Evolutionary conservation across 2,888 invertebrate genomes (phyloP), one percentile per base, ranked within the genome.

Genomic region (Drosophila glabriapex): DNA sequence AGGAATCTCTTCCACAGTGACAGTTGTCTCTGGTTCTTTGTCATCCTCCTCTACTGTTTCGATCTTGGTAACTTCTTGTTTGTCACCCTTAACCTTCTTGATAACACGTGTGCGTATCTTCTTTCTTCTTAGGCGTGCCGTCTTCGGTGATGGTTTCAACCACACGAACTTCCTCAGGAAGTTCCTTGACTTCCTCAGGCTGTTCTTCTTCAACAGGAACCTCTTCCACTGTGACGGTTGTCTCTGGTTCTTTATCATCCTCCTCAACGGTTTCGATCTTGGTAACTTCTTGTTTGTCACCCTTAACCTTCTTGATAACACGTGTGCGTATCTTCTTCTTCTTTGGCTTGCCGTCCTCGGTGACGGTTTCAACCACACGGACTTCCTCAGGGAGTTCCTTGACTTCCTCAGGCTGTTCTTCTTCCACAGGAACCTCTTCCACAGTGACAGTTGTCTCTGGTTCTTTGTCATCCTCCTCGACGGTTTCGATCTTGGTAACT

Each of bases 401-500:
- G 1, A 78, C 28, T 3, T 71, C 60, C 71, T 78, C 70, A 2
- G 52, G 58, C 1, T 61, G 33, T 31, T 73, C 70, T 4, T 73
- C 70, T 4, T 74, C 71, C 0, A 64, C 22, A 0, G 74, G 74
- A 28, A 54, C n/a, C 29, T 78, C 78, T 33, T 78, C 71, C 0
- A 78, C 78, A 0, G 78, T 78, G 1, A 78, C 78, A 1, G 74
- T 79, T 0, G 78, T 78, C 33, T 78, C 78, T 0, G 78, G 68
- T 29, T 43, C 49, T 12, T 78, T 75, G 37, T 69, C 78, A 39
- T 78, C 78, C 22, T 79, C 78, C 22, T 79, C 78, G 35, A 79
- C 65, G 16, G 78, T 79, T 67, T 79, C 78, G 22, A 79, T 79
- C 59, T 75, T 79, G n/a, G 78, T 79, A 25, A 79, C 69, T 49